A percentile compares a stretch with the other conserved stretches of the same genome.
Conservation (phyloP, 92 coral and sea anemone species). For the Zoanthus sociatus region DNA sequence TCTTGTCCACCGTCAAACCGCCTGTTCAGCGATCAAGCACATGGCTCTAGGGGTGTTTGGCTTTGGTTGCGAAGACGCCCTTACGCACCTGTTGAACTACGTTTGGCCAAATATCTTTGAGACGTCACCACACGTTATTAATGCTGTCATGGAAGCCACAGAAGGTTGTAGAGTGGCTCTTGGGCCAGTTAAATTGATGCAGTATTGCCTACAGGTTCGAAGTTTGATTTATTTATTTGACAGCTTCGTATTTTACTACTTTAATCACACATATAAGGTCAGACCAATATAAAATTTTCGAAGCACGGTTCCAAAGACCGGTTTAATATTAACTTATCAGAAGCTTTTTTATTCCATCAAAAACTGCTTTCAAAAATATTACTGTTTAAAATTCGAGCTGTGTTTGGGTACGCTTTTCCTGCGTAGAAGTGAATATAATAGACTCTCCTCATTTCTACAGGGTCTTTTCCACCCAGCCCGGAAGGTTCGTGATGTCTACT, state of each 20-base stretch:
- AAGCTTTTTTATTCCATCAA: too few relatives aligned
- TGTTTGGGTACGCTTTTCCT: too few relatives aligned
- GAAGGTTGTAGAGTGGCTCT: slow-evolving; percentile 97
- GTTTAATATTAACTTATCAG: too few relatives aligned
- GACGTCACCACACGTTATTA: slow-evolving; percentile 98
- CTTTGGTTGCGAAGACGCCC: slow-evolving; percentile 98
- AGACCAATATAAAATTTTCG: too few relatives aligned
- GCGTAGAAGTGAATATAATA: too few relatives aligned
- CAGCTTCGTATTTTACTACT: neutral
- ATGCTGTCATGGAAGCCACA: slow-evolving; percentile 96
- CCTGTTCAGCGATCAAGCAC: slow-evolving; percentile 99
- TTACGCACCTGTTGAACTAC: slow-evolving; percentile 92
- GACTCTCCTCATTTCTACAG: slow-evolving; percentile 50
- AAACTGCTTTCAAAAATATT: too few relatives aligned
- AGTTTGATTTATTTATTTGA: neutral
- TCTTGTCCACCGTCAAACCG: slow-evolving; percentile 97
- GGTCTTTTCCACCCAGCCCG: slow-evolving; percentile 99
- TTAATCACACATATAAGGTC: too few relatives aligned
- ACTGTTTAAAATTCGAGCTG: too few relatives aligned
- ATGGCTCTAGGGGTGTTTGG: slow-evolving; percentile 99
- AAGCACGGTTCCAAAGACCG: too few relatives aligned
- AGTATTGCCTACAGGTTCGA: slow-evolving; percentile 94
- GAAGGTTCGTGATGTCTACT: slow-evolving; percentile 98
- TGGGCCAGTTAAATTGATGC: slow-evolving; percentile 91
- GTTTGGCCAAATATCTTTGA: slow-evolving; percentile 99